Evolutionary conservation across 2,113 vertebrate genomes (phyloP).

Genomic region (Cromileptes altivelis): DNA sequence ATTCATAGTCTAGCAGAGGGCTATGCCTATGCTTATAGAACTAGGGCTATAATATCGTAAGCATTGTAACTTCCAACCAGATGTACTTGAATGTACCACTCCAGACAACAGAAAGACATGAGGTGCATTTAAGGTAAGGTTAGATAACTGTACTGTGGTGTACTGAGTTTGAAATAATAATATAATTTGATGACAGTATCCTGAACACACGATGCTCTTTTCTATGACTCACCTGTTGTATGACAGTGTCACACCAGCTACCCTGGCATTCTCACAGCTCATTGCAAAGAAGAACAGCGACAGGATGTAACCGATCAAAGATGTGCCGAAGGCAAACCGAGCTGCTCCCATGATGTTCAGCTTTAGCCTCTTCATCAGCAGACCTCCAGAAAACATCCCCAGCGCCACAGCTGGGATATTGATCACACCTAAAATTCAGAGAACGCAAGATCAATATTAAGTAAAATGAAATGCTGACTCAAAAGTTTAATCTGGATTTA

Average conservation of each 20-base stretch:
- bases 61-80: background rate
- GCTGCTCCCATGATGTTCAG: slow-evolving; percentile 89
- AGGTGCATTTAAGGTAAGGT: background rate
- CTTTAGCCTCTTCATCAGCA: slow-evolving; percentile 95
- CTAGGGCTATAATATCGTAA: too few species aligned
- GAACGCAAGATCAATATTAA: background rate
- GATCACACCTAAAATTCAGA: slow-evolving; percentile 87
- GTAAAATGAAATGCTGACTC: background rate
- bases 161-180: background rate
- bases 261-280: slow-evolving; percentile 89
- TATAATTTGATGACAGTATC: background rate
- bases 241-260: slow-evolving; percentile 92
- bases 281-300: slow-evolving; percentile 85
- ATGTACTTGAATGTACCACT: background rate
- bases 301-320: slow-evolving; percentile 86
- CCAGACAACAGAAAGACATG: background rate
- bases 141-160: background rate
- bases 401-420: slow-evolving; percentile 91
- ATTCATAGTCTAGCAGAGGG: too few species aligned
- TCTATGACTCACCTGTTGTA: slow-evolving; percentile 89
- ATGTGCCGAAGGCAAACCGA: slow-evolving; percentile 85
- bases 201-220: background rate
- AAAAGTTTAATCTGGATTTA: background rate
- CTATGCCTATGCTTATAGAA: too few species aligned
- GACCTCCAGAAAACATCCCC: slow-evolving; percentile 92